Conservation (phyloP, 1,140 invertebrate genomes). For the Eciton burchellii region DNA sequence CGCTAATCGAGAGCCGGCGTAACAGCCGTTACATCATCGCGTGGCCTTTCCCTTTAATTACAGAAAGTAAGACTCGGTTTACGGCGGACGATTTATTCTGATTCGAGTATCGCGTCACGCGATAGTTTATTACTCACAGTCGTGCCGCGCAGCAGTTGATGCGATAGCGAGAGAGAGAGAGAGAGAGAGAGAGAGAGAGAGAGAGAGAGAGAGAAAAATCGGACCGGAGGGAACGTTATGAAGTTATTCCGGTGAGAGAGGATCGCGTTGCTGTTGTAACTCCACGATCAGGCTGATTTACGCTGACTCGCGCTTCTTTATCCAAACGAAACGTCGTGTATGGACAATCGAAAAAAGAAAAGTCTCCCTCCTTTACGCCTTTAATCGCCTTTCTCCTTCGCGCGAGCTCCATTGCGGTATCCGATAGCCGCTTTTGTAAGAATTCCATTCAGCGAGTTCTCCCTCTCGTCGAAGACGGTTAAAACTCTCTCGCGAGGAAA, state of each 20-base stretch:
- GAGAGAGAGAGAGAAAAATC: too few species aligned
- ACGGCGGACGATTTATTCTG: conserved; percentile 54
- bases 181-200: neutral
- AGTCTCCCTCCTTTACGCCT: too few species aligned
- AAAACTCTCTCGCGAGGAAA: neutral
- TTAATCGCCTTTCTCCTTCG: neutral
- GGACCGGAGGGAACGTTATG: too few species aligned
- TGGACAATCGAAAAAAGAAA: too few species aligned
- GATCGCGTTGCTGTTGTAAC: too few species aligned
- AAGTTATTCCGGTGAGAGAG: neutral
- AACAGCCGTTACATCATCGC: conserved; percentile 46
- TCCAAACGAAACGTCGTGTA: too few species aligned
- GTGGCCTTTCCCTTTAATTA: conserved; percentile 51
- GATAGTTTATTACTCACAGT: conserved; percentile 40
- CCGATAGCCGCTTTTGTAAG: neutral
- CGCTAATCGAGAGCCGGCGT: conserved; percentile 2
- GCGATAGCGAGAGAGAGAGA: neutral
- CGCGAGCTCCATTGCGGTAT: neutral
- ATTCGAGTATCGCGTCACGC: conserved; percentile 51
- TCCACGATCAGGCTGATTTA: too few species aligned
- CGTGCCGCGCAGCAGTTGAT: too few species aligned
- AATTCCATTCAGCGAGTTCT: conserved; percentile 5
- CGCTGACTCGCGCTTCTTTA: too few species aligned
- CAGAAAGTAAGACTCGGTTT: conserved; percentile 51
- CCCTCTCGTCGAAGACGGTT: neutral